Conservation (phyloP, 2,797 vertebrate genomes). For the Platalea minor region DNA sequence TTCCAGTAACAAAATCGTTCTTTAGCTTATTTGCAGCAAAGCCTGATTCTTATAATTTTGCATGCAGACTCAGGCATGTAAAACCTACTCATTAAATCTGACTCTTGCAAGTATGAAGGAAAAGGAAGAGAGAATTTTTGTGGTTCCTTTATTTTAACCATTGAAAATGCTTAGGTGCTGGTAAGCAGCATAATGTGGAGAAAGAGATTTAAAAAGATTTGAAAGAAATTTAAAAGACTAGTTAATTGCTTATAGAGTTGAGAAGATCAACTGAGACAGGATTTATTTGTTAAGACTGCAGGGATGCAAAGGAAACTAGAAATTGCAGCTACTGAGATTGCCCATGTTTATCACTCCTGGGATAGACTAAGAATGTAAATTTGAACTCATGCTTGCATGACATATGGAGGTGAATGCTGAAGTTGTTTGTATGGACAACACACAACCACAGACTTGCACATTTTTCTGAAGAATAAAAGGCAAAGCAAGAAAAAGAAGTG, state of each 20-base stretch:
- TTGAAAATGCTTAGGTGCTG: not conserved
- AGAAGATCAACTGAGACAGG: not conserved
- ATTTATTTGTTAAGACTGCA: not conserved
- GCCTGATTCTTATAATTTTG: not conserved
- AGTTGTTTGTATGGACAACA: not conserved
- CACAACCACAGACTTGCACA: accelerated
- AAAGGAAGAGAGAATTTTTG: not conserved
- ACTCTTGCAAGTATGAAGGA: not conserved
- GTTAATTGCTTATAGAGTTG: not conserved
- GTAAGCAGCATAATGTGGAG: not conserved
- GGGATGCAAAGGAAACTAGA: not conserved
- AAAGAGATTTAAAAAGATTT: not conserved
- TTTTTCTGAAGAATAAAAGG: not conserved
- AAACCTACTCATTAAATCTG: not conserved
- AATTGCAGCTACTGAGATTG: not conserved
- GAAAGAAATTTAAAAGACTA: not conserved
- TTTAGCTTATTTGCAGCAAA: not conserved
- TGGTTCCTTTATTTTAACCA: not conserved
- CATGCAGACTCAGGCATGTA: not conserved
- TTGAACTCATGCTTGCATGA: not conserved
- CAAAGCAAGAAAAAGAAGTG: not conserved
- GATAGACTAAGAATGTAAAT: not conserved
- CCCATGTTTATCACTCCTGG: not conserved
- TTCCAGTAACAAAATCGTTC: not conserved
- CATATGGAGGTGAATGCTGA: not conserved